These are phyloP conservation scores for Biston betularia DNA, from an alignment of 2,888 invertebrate species.

Conservation along the genomic window DNA sequence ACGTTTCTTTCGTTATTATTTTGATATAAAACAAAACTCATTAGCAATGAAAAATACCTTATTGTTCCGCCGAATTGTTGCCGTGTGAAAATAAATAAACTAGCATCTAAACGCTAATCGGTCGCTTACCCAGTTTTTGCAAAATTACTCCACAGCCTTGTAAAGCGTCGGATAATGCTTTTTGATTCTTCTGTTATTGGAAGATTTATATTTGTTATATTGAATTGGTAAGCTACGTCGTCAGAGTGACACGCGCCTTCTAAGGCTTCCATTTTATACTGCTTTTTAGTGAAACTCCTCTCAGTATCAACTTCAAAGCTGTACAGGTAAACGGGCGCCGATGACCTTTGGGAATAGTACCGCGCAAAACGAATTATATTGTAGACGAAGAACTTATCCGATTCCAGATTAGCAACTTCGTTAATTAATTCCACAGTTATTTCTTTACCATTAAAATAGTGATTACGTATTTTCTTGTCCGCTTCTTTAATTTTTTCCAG, in stretches of 20 bases:
- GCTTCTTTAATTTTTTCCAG: conserved; percentile 54
- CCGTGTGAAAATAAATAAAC: too few relatives aligned
- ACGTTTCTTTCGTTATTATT: too few relatives aligned
- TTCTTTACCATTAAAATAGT: conserved; percentile 66
- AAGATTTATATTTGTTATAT: conserved; percentile 68
- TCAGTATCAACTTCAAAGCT: conserved; percentile 75
- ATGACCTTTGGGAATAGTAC: conserved; percentile 54
- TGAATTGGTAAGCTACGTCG: conserved; percentile 73
- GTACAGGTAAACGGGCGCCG: conserved; percentile 68
- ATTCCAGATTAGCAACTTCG: conserved; percentile 65
- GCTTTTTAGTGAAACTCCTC: conserved; percentile 69
- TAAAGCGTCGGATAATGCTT: conserved; percentile 61
- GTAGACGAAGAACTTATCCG: conserved; percentile 69
- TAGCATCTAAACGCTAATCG: too few relatives aligned
- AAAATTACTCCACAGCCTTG: conserved; percentile 73
- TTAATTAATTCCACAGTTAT: conserved; percentile 62
- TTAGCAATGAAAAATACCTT: too few relatives aligned
- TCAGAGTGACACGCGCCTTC: conserved; percentile 78
- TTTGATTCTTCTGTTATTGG: conserved; percentile 69
- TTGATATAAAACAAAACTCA: too few relatives aligned
- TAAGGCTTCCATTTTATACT: conserved; percentile 68
- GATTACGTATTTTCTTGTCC: conserved; percentile 67
- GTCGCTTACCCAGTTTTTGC: conserved; percentile 71
- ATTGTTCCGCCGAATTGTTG: too few relatives aligned
- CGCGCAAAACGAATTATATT: conserved; percentile 72